Evolutionary conservation across 2,113 vertebrate genomes (phyloP).

Genomic region (Lagopus muta): DNA sequence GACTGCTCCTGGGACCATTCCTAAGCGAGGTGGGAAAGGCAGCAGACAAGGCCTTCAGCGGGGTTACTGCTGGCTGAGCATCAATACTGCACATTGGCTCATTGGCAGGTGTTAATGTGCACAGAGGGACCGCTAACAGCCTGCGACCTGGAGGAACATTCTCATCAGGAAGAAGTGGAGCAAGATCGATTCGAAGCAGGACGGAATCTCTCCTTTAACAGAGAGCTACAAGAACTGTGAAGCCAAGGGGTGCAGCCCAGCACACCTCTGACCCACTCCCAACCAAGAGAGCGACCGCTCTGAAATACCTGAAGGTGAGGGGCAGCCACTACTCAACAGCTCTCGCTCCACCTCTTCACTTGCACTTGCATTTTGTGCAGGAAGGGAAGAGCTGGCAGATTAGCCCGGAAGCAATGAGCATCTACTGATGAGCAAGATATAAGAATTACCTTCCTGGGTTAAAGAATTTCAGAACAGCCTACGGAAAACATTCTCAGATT

Average conservation of each 20-base stretch:
- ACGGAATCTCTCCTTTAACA: not conserved
- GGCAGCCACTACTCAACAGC: not conserved
- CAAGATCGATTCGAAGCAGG: slow-evolving; percentile 41
- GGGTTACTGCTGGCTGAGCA: slow-evolving; percentile 52
- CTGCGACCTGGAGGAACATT: slow-evolving; percentile 44
- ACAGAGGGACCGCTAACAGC: slow-evolving; percentile 43
- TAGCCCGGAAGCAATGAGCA: not conserved
- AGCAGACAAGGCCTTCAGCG: slow-evolving; percentile 15
- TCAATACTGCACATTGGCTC: slow-evolving; percentile 18
- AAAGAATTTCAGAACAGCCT: not conserved
- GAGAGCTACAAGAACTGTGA: not conserved
- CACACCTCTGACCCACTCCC: not conserved
- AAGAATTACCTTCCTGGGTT: not conserved
- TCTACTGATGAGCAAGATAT: not conserved
- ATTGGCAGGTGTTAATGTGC: slow-evolving; percentile 66
- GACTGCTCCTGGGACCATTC: slow-evolving; percentile 8
- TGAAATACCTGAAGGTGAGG: not conserved
- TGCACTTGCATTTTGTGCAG: not conserved
- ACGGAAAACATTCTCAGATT: not conserved
- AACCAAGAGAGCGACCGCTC: not conserved
- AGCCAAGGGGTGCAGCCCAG: not conserved
- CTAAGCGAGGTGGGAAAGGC: slow-evolving; percentile 45
- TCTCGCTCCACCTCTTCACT: not conserved
- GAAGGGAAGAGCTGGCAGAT: not conserved
- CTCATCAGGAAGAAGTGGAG: slow-evolving; percentile 32